A percentile compares a stretch with the other conserved stretches of the same genome.
Conservation (phyloP, 2,113 vertebrate species). For the Aptenodytes forsteri region DNA sequence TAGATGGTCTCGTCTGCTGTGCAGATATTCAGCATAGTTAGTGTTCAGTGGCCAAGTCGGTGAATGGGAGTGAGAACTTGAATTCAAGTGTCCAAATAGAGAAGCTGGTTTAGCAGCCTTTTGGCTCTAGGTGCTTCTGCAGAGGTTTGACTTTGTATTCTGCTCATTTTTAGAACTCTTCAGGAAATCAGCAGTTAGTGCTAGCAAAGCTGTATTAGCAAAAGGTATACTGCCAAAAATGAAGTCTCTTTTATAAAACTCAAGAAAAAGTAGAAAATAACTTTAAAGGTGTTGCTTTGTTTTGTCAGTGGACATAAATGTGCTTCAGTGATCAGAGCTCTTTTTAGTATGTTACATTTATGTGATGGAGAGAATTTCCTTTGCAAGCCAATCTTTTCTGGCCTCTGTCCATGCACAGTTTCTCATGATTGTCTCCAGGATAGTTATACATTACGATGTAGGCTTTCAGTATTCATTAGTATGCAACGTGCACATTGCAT, state of each 20-base stretch:
- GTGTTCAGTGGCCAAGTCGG: neutral
- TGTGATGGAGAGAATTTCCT: neutral
- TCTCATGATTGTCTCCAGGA: neutral
- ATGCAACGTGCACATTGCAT: neutral
- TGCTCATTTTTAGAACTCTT: neutral
- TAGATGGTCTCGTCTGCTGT: neutral
- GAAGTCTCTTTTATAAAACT: neutral
- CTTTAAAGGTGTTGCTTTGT: neutral
- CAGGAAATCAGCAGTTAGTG: neutral
- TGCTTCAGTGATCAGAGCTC: neutral
- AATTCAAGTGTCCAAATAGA: neutral
- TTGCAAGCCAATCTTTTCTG: neutral
- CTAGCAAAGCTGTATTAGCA: neutral
- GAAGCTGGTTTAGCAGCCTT: neutral
- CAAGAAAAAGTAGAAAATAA: neutral
- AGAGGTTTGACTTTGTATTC: neutral
- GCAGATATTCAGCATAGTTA: neutral
- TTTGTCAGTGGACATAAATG: neutral
- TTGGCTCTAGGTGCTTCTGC: neutral
- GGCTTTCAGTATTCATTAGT: neutral
- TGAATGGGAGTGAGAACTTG: neutral
- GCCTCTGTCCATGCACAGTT: neutral
- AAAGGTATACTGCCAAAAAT: neutral
- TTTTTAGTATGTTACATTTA: neutral
- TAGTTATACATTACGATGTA: neutral